phyloP scores from a whole-genome alignment of 2,888 invertebrate genomes.

The Nymphalis urticae region DNA sequence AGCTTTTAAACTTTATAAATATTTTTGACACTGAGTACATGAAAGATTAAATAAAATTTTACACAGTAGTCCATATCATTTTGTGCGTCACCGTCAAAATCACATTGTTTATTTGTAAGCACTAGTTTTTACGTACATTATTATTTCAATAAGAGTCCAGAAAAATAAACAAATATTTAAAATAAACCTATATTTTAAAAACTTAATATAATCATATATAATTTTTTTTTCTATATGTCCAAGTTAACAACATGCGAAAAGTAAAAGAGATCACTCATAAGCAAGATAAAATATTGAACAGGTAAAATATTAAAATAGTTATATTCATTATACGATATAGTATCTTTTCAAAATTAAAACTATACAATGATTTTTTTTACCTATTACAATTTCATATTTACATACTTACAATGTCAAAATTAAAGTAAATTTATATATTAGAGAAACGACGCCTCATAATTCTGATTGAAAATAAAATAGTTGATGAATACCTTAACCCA shows the following conservation, averaged over 20 bases:
- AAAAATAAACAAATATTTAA: neutral
- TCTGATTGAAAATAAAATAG: too few species aligned
- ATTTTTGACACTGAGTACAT: neutral
- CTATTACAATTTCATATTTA: neutral
- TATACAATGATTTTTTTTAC: neutral
- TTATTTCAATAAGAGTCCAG: too few species aligned
- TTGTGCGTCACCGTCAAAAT: conserved; percentile 25
- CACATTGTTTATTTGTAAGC: neutral
- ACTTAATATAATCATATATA: too few species aligned
- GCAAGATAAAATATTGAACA: neutral
- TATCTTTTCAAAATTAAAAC: neutral
- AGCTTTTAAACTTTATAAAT: neutral
- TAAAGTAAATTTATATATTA: neutral
- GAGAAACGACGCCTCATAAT: too few species aligned
- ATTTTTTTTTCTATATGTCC: too few species aligned
- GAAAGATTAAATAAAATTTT: neutral
- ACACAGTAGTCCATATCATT: neutral
- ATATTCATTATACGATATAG: neutral
- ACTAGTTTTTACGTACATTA: neutral
- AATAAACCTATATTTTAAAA: neutral
- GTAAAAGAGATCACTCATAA: too few species aligned
- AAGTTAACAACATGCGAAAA: too few species aligned
- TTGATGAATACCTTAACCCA: neutral
- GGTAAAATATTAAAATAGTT: neutral
- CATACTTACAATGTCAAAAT: conserved; percentile 6